Base-by-base conservation (phyloP, 2,113 vertebrate genomes). In the Micromys minutus region DNA sequence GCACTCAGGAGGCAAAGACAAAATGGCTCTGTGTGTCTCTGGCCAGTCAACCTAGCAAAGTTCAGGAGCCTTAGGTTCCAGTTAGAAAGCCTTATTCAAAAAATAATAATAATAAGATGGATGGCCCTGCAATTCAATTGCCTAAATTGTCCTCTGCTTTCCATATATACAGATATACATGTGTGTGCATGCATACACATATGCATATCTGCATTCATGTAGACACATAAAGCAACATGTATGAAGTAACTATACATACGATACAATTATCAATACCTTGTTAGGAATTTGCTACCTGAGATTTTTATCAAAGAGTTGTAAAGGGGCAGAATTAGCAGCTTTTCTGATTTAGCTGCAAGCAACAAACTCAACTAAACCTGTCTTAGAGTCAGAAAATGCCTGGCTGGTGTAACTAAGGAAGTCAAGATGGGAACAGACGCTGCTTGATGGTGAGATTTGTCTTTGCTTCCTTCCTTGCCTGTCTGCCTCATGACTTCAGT, bases 321-420 rank as follows among this genome's bases (percentile, higher is more conserved):
- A 24, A 52, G 74, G 15, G 9, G 8, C 22, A 69, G 52, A 57
- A 71, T 24, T 59, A 22, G 50, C 69, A 79, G 19, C 1, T 87
- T 75, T 71, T 91, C 55, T 92, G 22, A 72, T 85, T 81, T 24
- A 90, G 24, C 59, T 65, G 11, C 13, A 85, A 81, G 52, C 86
- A 81, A 86, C 36, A 57, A 94, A 93, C n/a, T 36, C 74, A 92
- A 52, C 22, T 79, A 77, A 93, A 36, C 61, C 17, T 52, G 15
- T 4, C 29, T 88, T 31, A 29, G 36, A 85, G 7, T 26, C 42
- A 74, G 59, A 39, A 71, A 79, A 71, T 69, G 19, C 7, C 36
- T n/a, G 36, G 12, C 13, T 57, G n/a, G 7, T 3, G 4, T 42
- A 52, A n/a, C 59, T 39, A 19, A 63, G 42, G 15, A n/a, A 57